A percentile compares a stretch with the other conserved stretches of the same genome.
These are phyloP conservation scores for Drosophila meridiana DNA, from an alignment of 2,888 invertebrate genomes.

Conservation along the genomic window DNA sequence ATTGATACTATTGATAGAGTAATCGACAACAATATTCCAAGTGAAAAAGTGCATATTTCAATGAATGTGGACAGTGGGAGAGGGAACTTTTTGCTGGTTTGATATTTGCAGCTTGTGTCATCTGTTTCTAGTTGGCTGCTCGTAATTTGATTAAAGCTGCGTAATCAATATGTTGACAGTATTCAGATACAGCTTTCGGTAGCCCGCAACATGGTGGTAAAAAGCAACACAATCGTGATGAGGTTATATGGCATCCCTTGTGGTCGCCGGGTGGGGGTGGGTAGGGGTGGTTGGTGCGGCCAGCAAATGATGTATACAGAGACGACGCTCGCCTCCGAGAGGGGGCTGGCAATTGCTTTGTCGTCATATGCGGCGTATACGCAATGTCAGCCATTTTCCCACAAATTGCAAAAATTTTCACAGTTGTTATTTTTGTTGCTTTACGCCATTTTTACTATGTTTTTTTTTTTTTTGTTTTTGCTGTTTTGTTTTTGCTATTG, in stretches of 20 bases:
- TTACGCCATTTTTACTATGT: constrained; percentile 8
- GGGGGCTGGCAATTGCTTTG: constrained; percentile 15
- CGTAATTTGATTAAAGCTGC: constrained; percentile 60
- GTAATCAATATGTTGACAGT: constrained; percentile 60
- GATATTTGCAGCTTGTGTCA: constrained; percentile 4
- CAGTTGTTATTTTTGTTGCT: constrained; percentile 11
- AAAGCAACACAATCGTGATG: constrained; percentile 37
- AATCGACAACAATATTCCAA: neutral
- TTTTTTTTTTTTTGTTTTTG: constrained; percentile 7
- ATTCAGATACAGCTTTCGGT: constrained; percentile 29
- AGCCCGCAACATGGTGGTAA: constrained; percentile 3
- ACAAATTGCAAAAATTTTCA: constrained; percentile 53
- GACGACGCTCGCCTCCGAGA: constrained; percentile 44
- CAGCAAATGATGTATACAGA: constrained; percentile 67
- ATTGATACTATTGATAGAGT: neutral
- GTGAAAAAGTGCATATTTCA: neutral
- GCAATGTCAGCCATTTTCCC: constrained; percentile 52
- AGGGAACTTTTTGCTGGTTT: neutral
- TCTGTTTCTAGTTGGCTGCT: constrained; percentile 4
- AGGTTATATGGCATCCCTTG: constrained; percentile 57
- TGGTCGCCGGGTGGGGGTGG: constrained; percentile 6
- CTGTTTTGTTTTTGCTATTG: constrained; percentile 14
- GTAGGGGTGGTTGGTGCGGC: constrained; percentile 9
- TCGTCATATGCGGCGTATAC: constrained; percentile 53
- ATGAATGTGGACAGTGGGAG: neutral